Evolutionary conservation across 2,797 vertebrate genomes (phyloP).

Genomic region (Hybognathus amarus): DNA sequence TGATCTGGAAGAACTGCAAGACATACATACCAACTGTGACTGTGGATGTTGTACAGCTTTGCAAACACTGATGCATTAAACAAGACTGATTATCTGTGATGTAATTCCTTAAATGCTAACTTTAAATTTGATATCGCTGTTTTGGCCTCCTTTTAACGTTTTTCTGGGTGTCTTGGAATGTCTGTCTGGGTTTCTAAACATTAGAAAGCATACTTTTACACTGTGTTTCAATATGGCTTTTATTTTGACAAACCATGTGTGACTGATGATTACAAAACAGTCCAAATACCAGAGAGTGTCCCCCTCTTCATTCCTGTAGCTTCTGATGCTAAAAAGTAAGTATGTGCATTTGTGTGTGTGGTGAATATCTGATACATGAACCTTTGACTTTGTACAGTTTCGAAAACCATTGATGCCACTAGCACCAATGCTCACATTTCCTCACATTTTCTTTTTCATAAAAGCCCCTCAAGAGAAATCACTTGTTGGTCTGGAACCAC

Average conservation of each 20-base stretch:
- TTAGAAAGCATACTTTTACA: slow-evolving; percentile 29
- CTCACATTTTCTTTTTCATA: slow-evolving; percentile 5
- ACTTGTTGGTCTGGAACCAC: slow-evolving; percentile 26
- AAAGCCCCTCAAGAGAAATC: slow-evolving; percentile 13
- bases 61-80: slow-evolving; percentile 28
- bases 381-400: background rate
- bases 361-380: background rate
- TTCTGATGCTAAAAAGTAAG: slow-evolving; percentile 8
- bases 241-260: slow-evolving; percentile 46
- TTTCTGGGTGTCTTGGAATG: slow-evolving; percentile 2
- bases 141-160: background rate
- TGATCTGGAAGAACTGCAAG: background rate
- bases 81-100: slow-evolving; percentile 24
- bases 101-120: slow-evolving; percentile 14
- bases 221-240: slow-evolving; percentile 29
- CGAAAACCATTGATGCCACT: slow-evolving; percentile 15
- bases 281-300: slow-evolving; percentile 16
- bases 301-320: slow-evolving; percentile 9
- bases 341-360: background rate
- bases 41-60: slow-evolving; percentile 8
- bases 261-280: slow-evolving; percentile 47
- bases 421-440: background rate
- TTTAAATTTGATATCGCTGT: slow-evolving; percentile 11
- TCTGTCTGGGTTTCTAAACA: slow-evolving; percentile 22
- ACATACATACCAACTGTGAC: slow-evolving; percentile 2